phyloP scores from a whole-genome alignment of 1,140 invertebrate genomes.

The Lasioglossum baleicum region DNA sequence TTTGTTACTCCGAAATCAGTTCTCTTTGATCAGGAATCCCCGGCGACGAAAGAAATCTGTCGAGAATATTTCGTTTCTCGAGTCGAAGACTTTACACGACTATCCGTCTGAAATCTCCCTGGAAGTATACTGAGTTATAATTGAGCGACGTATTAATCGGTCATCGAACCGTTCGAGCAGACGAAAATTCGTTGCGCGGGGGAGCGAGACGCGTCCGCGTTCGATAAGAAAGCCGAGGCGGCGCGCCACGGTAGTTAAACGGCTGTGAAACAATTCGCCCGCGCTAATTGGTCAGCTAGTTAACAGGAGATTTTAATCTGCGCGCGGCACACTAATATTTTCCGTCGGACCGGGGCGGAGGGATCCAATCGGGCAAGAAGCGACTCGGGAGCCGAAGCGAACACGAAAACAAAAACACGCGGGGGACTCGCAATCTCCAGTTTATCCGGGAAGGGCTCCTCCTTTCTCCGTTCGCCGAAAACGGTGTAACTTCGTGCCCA shows the following conservation, averaged over 20 bases:
- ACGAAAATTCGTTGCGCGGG: no score
- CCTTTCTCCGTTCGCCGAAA: neutral
- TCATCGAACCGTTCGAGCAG: no score
- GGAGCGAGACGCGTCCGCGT: no score
- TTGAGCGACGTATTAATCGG: no score
- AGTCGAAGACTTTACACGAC: no score
- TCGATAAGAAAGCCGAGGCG: no score
- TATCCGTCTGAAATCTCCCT: no score
- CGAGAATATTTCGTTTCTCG: no score
- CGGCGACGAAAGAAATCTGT: no score
- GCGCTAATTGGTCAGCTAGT: neutral
- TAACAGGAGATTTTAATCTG: neutral
- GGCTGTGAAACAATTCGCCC: neutral
- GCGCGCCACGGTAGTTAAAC: no score
- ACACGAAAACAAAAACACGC: neutral
- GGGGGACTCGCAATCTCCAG: neutral
- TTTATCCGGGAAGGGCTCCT: neutral
- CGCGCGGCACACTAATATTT: neutral
- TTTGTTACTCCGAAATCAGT: neutral
- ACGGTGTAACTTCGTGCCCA: slow-evolving; percentile 22
- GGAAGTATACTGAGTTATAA: no score
- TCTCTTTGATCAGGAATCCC: neutral
- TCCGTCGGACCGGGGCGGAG: neutral
- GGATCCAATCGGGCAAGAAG: slow-evolving; percentile 10
- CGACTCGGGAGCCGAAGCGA: neutral